Evolutionary conservation across 1,140 invertebrate genomes (phyloP), one percentile per base, ranked within the genome.

Genomic region (Lepidurus couesii): DNA sequence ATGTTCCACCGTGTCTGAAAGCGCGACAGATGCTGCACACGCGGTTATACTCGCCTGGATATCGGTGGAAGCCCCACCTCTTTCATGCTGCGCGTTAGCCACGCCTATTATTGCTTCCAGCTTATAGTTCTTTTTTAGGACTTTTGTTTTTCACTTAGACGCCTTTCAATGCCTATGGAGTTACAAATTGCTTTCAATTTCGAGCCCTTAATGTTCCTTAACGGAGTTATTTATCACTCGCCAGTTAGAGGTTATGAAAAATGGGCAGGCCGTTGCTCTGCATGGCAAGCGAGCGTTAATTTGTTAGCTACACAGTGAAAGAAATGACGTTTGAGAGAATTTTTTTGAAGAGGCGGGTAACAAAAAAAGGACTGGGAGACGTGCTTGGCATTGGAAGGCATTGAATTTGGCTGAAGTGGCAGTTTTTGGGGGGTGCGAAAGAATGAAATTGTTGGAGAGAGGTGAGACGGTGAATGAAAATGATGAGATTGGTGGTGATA

Each of bases 141-240:
- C 53, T n/a, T 13, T 65, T 7, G 16, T 65, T 65, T n/a, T n/a
- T n/a, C 7, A n/a, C 21, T 13, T 16, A 65, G 6, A 65, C 7
- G 21, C 53, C 16, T 65, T 65, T 65, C 13, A 16, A 4, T 34
- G 34, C 34, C 34, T 34, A 34, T 34, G 3, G 13, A 21, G 21
- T 65, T 65, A 65, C 21, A 65, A 65, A 65, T 65, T 65, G 53
- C 53, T 65, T 65, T 65, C 53, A 65, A 65, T 65, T 47, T 65
- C 21, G 53, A 21, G 53, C 1, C 16, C 53, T 65, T 65, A 65
- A 65, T 21, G 53, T 21, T 65, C 21, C 53, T 65, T 65, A 9
- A 65, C 16, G 21, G 21, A 65, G 53, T 21, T 7, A 65, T 65
- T 65, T 65, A 21, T 65, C 53, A 65, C 34, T 4, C 34, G 34